Conservation (phyloP, 2,113 vertebrate species). For the Aldabrachelys gigantea region DNA sequence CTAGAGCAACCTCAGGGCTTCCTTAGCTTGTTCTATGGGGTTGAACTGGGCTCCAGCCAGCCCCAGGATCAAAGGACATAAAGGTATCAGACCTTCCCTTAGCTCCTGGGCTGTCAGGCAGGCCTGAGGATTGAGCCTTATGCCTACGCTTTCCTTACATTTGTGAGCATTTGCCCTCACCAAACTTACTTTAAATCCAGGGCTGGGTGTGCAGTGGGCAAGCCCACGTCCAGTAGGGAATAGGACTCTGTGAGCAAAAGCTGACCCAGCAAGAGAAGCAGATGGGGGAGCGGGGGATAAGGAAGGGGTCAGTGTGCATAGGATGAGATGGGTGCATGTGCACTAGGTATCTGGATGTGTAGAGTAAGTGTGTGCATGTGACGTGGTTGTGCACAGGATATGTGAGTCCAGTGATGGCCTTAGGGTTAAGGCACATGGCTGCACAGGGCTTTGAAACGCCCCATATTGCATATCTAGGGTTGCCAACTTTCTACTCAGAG, state of each 20-base stretch:
- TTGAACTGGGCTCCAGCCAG: neutral
- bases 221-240: neutral
- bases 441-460: neutral
- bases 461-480: neutral
- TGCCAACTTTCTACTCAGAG: too few species aligned
- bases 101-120: too few species aligned
- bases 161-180: neutral
- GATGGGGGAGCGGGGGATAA: rapidly evolving
- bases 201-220: neutral
- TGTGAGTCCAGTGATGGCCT: neutral
- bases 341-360: neutral
- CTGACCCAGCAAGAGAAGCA: neutral
- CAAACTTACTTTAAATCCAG: neutral
- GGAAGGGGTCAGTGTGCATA: neutral
- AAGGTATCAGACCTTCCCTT: neutral
- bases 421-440: neutral
- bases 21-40: neutral
- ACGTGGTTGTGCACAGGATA: neutral
- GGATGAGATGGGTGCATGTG: neutral
- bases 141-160: neutral
- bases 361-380: neutral
- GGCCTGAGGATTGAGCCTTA: neutral
- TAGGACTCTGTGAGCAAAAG: neutral
- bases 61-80: neutral
- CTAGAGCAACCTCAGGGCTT: neutral